Percentiles rank a stretch among this genome's conserved stretches.
These are phyloP conservation scores for Scotopteryx bipunctaria DNA, from an alignment of 2,888 invertebrate species.

Conservation along the genomic window DNA sequence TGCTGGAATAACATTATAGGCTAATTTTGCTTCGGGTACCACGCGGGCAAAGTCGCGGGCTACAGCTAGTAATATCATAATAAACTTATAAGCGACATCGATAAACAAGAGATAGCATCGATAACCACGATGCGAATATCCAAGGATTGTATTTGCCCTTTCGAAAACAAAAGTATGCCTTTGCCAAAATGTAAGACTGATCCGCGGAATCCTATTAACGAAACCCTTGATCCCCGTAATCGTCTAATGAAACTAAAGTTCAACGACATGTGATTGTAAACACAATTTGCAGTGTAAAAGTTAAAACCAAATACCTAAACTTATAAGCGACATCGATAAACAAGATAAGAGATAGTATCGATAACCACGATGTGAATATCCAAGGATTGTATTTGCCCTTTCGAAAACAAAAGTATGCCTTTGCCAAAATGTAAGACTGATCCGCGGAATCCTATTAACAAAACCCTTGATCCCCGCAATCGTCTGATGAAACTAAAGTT, in stretches of 20 bases:
- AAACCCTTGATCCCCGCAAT: slow-evolving; percentile 25
- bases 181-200: slow-evolving; percentile 27
- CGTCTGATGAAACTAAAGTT: slow-evolving; percentile 25
- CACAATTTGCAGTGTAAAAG: slow-evolving; percentile 22
- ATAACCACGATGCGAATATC: neutral
- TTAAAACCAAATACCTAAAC: slow-evolving; percentile 12
- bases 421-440: slow-evolving; percentile 27
- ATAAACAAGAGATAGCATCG: too few species aligned
- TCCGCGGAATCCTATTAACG: slow-evolving; percentile 34
- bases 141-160: neutral
- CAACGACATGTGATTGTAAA: slow-evolving; percentile 25
- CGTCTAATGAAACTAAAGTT: slow-evolving; percentile 25
- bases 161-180: slow-evolving; percentile 11
- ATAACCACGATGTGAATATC: neutral
- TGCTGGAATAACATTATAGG: too few species aligned
- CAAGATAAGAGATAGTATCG: too few species aligned
- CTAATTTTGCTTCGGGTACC: too few species aligned
- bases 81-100: too few species aligned
- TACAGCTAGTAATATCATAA: too few species aligned
- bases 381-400: neutral
- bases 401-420: slow-evolving; percentile 11
- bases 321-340: too few species aligned
- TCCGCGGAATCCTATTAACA: slow-evolving; percentile 34
- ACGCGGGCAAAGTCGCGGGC: too few species aligned
- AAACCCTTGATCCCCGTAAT: slow-evolving; percentile 25